Evolutionary conservation across 2,888 invertebrate genomes (phyloP).

Genomic region (Carterocephalus palaemon): DNA sequence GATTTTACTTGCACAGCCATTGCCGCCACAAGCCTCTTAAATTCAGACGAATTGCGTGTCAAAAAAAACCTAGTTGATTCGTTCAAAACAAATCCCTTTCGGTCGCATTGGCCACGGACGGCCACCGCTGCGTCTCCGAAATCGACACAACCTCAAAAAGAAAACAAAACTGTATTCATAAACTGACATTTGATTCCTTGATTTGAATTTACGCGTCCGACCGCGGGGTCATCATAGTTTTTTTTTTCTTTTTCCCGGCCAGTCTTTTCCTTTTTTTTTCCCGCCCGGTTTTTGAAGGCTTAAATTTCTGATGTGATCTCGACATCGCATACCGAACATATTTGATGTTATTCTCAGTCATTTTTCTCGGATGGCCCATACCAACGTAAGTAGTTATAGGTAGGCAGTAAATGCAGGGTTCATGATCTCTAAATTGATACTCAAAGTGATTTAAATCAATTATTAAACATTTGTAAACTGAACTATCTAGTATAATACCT

Average conservation of each 20-base stretch:
- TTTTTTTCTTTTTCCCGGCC: constrained; percentile 26
- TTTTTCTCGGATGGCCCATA: constrained; percentile 38
- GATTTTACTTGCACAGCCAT: no score
- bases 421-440: no score
- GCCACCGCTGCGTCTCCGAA: constrained; percentile 5
- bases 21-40: no score
- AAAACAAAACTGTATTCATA: constrained; percentile 43
- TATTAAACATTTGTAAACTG: no score
- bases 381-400: no score
- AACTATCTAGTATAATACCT: no score
- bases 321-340: constrained; percentile 74
- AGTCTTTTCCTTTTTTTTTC: constrained; percentile 44
- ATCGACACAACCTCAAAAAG: constrained; percentile 5
- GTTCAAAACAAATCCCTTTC: no score
- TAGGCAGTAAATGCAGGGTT: no score
- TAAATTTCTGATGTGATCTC: constrained; percentile 75
- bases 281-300: constrained; percentile 65
- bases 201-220: constrained; percentile 73
- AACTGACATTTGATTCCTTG: constrained; percentile 75
- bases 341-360: constrained; percentile 63
- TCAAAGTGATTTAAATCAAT: no score
- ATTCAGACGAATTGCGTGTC: no score
- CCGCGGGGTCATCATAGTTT: constrained; percentile 52
- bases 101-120: no score
- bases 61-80: no score